Base-by-base conservation (phyloP, 2,113 vertebrate species). In the Thamnophis sirtalis region DNA sequence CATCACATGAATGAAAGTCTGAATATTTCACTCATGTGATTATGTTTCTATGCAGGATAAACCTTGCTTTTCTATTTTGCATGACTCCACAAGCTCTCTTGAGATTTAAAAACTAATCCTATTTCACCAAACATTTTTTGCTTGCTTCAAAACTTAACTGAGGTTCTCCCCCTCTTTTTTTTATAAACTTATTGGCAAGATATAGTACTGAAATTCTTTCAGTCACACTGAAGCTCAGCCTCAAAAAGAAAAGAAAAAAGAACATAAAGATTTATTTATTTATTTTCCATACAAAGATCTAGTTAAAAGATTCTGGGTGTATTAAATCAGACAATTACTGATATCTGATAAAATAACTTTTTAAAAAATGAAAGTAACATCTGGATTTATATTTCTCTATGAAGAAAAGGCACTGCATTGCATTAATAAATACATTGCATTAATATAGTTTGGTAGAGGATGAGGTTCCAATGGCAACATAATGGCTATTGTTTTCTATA, bases 71-170 rank as follows among this genome's bases (percentile, higher is more conserved):
- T 96, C 96, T 91, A 21, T 95, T 96, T 95, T 95, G 96, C 95
- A 94, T 96, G 96, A 96, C 96, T 96, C 96, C 95, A 95, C 95
- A 92, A 95, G 97, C 95, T 97, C 97, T 97, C 93, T 96, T 93
- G 92, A 96, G 97, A 97, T 95, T 98, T 98, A 97, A 96, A 94
- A 89, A 93, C 95, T 98, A 98, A 98, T 98, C 98, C 97, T 98
- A 96, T 97, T 97, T 97, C 95, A 97, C 96, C 95, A 97, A 96
- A 96, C 63, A 96, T 94, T 93, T 96, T 97, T 96, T 95, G 96
- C 95, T 97, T 97, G 94, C 94, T 93, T 96, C 43, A 93, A 2
- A 96, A 93, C 92, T 93, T 93, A 90, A 94, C 93, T 91, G 56
- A 89, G 85, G 56, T 38, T 56, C 53, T 87, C 73, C 51, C 90